phyloP scores from a whole-genome alignment of 2,113 vertebrate genomes.

The Shinisaurus crocodilurus region DNA sequence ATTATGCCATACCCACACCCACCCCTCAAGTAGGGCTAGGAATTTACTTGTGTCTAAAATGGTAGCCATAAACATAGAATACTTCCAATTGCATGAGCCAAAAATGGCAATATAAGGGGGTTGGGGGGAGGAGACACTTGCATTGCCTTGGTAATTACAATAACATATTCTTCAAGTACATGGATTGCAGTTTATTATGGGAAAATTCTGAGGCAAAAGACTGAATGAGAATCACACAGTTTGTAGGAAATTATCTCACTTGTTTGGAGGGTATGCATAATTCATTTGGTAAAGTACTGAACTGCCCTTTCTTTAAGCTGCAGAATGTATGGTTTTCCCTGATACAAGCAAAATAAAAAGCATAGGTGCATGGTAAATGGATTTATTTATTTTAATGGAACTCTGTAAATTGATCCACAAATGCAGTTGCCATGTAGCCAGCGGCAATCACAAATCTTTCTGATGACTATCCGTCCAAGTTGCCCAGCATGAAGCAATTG shows the following conservation, averaged over 20 bases:
- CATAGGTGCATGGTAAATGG: not conserved
- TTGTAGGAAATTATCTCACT: not conserved
- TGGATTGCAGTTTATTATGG: not conserved
- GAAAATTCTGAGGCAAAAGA: not conserved
- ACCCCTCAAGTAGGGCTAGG: not conserved
- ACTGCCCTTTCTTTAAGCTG: not conserved
- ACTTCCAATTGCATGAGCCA: not conserved
- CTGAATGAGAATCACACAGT: not conserved
- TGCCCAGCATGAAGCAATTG: not conserved
- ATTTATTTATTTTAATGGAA: not conserved
- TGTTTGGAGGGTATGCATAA: constrained; percentile 11
- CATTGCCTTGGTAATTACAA: rapidly evolving
- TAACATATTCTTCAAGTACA: not conserved
- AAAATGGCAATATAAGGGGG: not conserved
- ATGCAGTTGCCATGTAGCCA: not conserved
- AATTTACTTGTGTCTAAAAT: constrained; percentile 13
- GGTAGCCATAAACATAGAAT: not conserved
- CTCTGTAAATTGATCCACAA: not conserved
- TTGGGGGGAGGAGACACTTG: not conserved
- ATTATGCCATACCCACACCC: not conserved
- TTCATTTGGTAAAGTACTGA: not conserved
- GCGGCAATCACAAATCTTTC: not conserved
- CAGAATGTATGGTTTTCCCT: not conserved
- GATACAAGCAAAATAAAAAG: not conserved
- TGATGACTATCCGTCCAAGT: not conserved